Percentiles rank a stretch among this genome's conserved stretches.
These are phyloP conservation scores for Ambastaia sidthimunki DNA, from an alignment of 2,797 vertebrate species.

Conservation along the genomic window DNA sequence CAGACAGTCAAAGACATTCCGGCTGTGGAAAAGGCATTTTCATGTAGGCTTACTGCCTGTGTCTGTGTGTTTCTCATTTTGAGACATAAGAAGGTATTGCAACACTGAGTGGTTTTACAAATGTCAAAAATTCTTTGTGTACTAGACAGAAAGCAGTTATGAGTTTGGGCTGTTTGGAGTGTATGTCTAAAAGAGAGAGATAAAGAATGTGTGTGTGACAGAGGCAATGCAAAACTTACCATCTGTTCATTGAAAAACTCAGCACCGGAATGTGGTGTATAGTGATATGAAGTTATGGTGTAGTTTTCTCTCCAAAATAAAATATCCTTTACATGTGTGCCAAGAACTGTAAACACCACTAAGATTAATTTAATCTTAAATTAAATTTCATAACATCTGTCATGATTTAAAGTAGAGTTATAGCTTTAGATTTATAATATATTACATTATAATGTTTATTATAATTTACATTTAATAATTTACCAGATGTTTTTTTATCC, in stretches of 20 bases:
- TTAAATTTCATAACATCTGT: neutral
- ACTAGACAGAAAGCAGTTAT: neutral
- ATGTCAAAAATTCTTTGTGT: conserved; percentile 5
- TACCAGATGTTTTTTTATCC: neutral
- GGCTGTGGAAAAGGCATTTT: conserved; percentile 28
- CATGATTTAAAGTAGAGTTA: neutral
- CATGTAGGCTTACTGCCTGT: neutral
- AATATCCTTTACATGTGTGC: neutral
- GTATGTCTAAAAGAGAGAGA: neutral
- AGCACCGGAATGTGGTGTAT: conserved; percentile 11
- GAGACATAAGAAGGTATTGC: conserved; percentile 21
- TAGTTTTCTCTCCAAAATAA: neutral
- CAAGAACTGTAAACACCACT: neutral
- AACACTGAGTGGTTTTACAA: conserved; percentile 39
- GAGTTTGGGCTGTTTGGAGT: conserved; percentile 1
- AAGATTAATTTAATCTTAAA: neutral
- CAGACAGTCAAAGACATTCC: conserved; percentile 35
- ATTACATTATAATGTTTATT: no score
- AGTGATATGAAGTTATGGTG: neutral
- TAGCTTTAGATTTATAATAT: neutral
- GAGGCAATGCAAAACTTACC: neutral
- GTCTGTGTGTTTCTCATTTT: conserved; percentile 30
- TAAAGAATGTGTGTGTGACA: conserved; percentile 5
- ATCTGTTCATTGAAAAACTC: conserved; percentile 20
- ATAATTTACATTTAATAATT: no score